These are phyloP conservation scores for Pyrrhosoma nymphula DNA, from an alignment of 2,888 invertebrate species.

Conservation along the genomic window DNA sequence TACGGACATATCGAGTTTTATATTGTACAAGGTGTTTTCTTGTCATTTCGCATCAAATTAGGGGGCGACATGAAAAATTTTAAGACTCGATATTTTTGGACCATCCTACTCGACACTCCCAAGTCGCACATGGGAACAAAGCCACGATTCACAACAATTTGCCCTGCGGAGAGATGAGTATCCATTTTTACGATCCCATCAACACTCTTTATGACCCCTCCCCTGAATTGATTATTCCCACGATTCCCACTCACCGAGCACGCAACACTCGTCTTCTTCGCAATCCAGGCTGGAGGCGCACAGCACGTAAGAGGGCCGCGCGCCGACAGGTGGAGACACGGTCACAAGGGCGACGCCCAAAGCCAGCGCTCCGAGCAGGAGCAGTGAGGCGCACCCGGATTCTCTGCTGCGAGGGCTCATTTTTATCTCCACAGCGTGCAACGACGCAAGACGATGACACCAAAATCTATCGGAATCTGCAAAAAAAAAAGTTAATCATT, in stretches of 20 bases:
- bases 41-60: no score
- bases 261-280: not conserved
- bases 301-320: not conserved
- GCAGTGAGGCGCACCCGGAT: not conserved
- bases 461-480: not conserved
- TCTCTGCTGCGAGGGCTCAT: not conserved
- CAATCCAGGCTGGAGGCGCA: constrained; percentile 24
- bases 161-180: no score
- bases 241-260: constrained; percentile 14
- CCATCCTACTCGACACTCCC: no score
- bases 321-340: constrained; percentile 36
- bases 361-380: not conserved
- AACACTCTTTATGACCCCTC: no score
- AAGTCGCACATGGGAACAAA: no score
- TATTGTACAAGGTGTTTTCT: no score
- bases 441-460: not conserved
- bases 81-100: no score
- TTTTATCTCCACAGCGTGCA: not conserved
- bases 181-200: no score
- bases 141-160: no score
- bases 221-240: no score
- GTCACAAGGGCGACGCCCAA: not conserved
- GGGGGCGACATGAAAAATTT: no score
- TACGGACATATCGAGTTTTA: no score
- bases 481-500: not conserved